These are phyloP conservation scores for Psammodynastes pulverulentus DNA, from an alignment of 2,113 vertebrate genomes.

Conservation along the genomic window DNA sequence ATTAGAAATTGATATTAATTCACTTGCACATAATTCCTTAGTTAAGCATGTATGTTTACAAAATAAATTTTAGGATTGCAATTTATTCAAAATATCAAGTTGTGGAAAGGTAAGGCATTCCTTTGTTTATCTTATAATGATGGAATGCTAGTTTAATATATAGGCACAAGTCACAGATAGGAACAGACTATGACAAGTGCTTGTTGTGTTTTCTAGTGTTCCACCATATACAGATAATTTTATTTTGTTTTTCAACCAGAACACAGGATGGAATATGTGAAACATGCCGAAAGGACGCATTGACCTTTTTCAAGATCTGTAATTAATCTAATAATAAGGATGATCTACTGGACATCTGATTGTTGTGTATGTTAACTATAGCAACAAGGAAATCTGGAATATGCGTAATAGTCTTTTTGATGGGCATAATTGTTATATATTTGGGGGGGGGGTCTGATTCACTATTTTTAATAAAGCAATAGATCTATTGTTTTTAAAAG, in stretches of 20 bases:
- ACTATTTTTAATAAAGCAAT: neutral
- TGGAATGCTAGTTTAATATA: conserved; percentile 35
- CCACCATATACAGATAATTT: conserved; percentile 45
- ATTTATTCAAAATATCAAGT: neutral
- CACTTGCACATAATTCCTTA: neutral
- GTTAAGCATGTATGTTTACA: neutral
- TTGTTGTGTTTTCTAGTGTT: conserved; percentile 53
- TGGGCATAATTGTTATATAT: neutral
- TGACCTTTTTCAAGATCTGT: conserved; percentile 69
- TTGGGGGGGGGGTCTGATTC: neutral
- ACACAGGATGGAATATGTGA: conserved; percentile 38
- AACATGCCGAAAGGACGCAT: conserved; percentile 63
- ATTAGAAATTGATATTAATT: neutral
- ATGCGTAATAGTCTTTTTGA: conserved; percentile 20
- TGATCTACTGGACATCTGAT: conserved; percentile 57
- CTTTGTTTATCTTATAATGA: neutral
- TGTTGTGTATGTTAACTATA: conserved; percentile 70
- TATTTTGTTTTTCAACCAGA: conserved; percentile 65
- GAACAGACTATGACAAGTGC: conserved; percentile 43
- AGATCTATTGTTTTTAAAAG: neutral
- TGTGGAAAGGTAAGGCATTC: neutral
- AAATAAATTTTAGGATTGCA: neutral
- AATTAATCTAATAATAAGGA: conserved; percentile 76
- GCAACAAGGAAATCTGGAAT: conserved; percentile 59
- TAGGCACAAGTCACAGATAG: conserved; percentile 27